A percentile compares a stretch with the other conserved stretches of the same genome.
Evolutionary conservation across 92 coral and sea anemone genomes (phyloP).

Genomic region (Galaxea fascicularis): DNA sequence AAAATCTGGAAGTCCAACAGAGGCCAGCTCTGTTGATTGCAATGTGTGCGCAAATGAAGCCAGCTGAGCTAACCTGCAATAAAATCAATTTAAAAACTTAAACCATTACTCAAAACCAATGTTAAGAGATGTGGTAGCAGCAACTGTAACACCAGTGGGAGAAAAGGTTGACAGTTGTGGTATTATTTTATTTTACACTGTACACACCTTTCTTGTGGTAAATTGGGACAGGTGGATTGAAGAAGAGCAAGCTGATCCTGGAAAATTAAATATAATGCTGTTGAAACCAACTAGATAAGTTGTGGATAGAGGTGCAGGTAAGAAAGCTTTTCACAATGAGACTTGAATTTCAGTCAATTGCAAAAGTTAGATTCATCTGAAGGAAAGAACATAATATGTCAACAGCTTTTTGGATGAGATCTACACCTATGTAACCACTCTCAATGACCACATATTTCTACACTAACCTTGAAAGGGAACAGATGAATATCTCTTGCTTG

Average conservation of each 20-base stretch:
- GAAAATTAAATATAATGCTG: neutral
- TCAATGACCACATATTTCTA: neutral
- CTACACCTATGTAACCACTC: too few species aligned
- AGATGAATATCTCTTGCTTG: slow-evolving; percentile 92
- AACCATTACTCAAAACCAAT: neutral
- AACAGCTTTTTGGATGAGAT: neutral
- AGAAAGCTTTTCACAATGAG: too few species aligned
- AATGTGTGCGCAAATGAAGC: slow-evolving; percentile 94
- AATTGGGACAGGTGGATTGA: slow-evolving; percentile 64
- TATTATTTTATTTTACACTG: neutral
- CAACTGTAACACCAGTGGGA: neutral
- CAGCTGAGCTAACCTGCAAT: slow-evolving; percentile 78
- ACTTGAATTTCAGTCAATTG: too few species aligned
- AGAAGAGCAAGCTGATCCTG: slow-evolving; percentile 88
- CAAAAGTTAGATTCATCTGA: too few species aligned
- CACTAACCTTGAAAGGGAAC: slow-evolving; percentile 89
- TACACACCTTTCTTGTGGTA: slow-evolving; percentile 85
- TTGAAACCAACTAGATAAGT: neutral
- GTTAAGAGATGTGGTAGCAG: neutral
- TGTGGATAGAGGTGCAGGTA: neutral
- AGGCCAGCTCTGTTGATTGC: slow-evolving; percentile 94
- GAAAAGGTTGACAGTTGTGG: neutral
- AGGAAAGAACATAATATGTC: too few species aligned
- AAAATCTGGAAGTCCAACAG: slow-evolving; percentile 96
- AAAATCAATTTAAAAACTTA: neutral